Evolutionary conservation across 2,888 invertebrate genomes (phyloP), one percentile per base, ranked within the genome.

Genomic region (Scaeva pyrastri): DNA sequence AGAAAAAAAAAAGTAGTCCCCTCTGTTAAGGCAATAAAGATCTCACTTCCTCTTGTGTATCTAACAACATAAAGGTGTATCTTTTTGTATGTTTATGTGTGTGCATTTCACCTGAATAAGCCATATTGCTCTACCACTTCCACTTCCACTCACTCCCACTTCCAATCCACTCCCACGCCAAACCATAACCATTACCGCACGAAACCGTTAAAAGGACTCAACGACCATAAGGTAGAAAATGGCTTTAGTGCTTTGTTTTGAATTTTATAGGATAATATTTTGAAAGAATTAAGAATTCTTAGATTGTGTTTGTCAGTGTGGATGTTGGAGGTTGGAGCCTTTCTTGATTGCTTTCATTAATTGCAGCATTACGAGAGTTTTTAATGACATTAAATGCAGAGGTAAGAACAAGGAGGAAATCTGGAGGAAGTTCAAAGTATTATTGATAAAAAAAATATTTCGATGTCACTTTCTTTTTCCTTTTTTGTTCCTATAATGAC

Each of bases 341-440:
- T n/a, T 43, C 77, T 82, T 86, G 78, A 82, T 86, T 82, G 73
- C 82, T 74, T 52, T 50, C 86, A 78, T 86, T 86, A 86, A 82
- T 86, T 82, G 74, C 66, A 64, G 31, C 82, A 74, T 82, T 82
- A 74, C 77, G 71, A 66, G 71, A 52, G 58, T 74, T 76, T 77
- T 70, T 68, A 75, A 78, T 78, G 73, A 52, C 71, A 78, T 74
- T 71, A 55, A 81, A n/a, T n/a, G 71, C 48, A 14, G 0, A 41
- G 50, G 26, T 12, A 19, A 19, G 3, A 19, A 2, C 4, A 23
- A 36, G 64, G 21, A 26, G 16, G 36, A 31, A 8, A 14, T 41
- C 2, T 23, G 31, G 43, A 11, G 14, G 8, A 8, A 8, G 31
- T 39, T 39, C 10, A 12, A 39, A 11, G 39, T 39, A 11, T 39